Conservation (phyloP, 2,888 invertebrate species). For the Disparrhopalites patrizii region DNA sequence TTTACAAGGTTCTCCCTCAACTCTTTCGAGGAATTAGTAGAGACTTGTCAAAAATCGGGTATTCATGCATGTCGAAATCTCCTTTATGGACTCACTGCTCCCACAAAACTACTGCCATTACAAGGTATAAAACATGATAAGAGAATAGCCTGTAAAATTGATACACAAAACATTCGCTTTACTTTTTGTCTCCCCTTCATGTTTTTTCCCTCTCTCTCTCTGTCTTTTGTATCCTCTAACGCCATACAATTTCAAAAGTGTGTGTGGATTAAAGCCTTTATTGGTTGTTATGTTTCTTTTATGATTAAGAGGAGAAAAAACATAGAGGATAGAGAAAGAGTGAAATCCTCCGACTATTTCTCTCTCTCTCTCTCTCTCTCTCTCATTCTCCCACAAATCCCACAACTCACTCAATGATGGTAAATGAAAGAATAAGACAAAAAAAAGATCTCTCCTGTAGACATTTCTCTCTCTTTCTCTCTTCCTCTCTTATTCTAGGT, state of each 20-base stretch:
- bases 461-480: background rate
- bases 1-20: background rate
- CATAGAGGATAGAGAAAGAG: conserved; percentile 14
- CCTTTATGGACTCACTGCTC: background rate
- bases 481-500: conserved; percentile 4
- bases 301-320: conserved; percentile 6
- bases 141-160: conserved; percentile 14
- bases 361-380: background rate
- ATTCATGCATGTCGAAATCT: conserved; percentile 34
- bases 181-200: conserved; percentile 17
- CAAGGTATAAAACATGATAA: no score
- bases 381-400: background rate
- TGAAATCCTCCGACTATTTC: conserved; percentile 7
- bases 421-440: background rate
- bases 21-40: conserved; percentile 27
- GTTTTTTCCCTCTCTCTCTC: conserved; percentile 11
- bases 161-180: conserved; percentile 10
- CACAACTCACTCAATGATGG: no score
- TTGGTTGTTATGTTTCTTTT: conserved; percentile 9
- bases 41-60: conserved; percentile 38
- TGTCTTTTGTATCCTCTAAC: background rate
- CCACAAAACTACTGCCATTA: conserved; percentile 14
- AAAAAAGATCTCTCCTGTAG: background rate
- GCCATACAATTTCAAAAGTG: no score
- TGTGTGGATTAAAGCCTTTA: background rate